A percentile compares a stretch with the other conserved stretches of the same genome.
These are phyloP conservation scores for Cyanoderma ruficeps DNA, from an alignment of 2,113 vertebrate genomes.

Conservation along the genomic window DNA sequence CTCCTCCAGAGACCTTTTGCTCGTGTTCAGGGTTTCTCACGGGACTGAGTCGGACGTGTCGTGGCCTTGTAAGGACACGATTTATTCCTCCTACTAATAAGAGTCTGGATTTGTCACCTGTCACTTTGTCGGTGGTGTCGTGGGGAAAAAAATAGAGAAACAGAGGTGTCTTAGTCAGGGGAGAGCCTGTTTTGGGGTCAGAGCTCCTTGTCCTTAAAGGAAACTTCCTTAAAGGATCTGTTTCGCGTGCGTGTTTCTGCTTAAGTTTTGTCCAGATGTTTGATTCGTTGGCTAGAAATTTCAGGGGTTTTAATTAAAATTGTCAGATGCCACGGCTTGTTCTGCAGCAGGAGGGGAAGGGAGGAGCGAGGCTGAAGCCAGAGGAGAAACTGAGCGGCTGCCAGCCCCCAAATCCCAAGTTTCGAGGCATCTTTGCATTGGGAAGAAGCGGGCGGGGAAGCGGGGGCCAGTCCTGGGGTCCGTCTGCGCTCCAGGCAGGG, in stretches of 20 bases:
- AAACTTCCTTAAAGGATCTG: no score
- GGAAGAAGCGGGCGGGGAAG: not conserved
- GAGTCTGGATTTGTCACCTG: not conserved
- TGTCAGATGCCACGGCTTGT: rapidly evolving
- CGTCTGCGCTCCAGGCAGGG: not conserved
- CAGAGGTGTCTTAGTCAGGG: not conserved
- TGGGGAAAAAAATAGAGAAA: not conserved
- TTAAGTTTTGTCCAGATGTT: not conserved
- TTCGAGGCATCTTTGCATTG: not conserved
- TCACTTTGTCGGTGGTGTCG: rapidly evolving
- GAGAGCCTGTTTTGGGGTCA: no score
- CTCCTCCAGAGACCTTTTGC: not conserved
- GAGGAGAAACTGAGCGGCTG: not conserved
- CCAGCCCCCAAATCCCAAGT: not conserved
- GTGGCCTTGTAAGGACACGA: not conserved
- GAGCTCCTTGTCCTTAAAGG: not conserved
- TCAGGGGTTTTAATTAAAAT: not conserved
- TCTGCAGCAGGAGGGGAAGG: not conserved
- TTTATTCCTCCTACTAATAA: not conserved
- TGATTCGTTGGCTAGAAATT: not conserved
- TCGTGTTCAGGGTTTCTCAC: not conserved
- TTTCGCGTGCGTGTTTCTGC: rapidly evolving
- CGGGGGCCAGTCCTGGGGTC: no score
- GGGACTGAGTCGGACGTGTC: rapidly evolving
- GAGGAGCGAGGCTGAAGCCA: not conserved